Evolutionary conservation across 1,140 invertebrate genomes (phyloP).

Genomic region (Formica exsecta): DNA sequence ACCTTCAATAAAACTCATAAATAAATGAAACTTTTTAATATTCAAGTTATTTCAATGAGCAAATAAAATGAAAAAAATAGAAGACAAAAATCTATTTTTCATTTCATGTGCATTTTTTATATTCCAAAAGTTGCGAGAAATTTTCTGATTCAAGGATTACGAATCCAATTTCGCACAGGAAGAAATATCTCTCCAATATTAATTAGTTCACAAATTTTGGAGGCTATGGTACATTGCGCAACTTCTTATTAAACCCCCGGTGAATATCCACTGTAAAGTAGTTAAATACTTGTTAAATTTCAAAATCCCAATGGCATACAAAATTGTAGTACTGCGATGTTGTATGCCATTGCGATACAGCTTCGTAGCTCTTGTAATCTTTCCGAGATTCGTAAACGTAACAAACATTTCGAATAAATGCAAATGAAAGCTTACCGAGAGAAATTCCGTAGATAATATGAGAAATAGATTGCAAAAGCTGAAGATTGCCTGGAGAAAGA

Average conservation of each 20-base stretch:
- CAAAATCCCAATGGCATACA: constrained; percentile 8
- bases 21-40: background rate
- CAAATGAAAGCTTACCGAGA: background rate
- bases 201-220: constrained; percentile 34
- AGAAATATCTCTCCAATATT: background rate
- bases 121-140: background rate
- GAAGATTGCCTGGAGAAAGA: background rate
- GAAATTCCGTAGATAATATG: constrained; percentile 16
- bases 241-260: background rate
- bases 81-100: background rate
- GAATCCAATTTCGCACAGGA: constrained; percentile 19
- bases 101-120: background rate
- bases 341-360: too few relatives aligned
- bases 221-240: background rate
- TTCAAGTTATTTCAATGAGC: background rate
- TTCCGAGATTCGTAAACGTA: constrained; percentile 4
- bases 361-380: constrained; percentile 13
- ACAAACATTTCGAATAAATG: constrained; percentile 21
- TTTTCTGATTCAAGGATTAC: background rate
- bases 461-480: constrained; percentile 16
- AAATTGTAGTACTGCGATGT: background rate
- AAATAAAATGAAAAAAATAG: background rate
- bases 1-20: background rate
- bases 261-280: constrained; percentile 23
- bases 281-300: constrained; percentile 53